Conservation (phyloP, 2,797 vertebrate species). For the Peromyscus eremicus region DNA sequence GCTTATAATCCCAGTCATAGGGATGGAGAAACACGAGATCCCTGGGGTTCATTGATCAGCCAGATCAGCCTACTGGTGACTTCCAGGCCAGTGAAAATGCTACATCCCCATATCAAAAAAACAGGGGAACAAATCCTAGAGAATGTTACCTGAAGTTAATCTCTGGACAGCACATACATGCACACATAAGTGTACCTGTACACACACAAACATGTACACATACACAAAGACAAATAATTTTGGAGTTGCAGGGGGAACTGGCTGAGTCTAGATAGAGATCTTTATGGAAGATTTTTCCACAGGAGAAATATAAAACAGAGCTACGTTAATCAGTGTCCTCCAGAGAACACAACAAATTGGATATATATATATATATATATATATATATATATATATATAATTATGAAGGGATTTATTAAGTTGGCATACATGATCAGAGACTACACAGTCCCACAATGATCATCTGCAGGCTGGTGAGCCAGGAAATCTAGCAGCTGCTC, state of each 20-base stretch:
- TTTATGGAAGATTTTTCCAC: not conserved
- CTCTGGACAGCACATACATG: not conserved
- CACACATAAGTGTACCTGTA: not conserved
- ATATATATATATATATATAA: not conserved
- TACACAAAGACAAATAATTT: not conserved
- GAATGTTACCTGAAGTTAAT: not conserved
- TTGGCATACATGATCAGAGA: not conserved
- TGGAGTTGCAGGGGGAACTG: not conserved
- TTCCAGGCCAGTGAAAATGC: not conserved
- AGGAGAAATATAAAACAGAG: not conserved
- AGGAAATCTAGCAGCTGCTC: not conserved
- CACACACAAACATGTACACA: not conserved
- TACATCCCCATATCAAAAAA: not conserved
- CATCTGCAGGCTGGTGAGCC: not conserved
- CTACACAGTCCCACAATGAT: not conserved
- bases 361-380: not conserved
- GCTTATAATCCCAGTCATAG: not conserved
- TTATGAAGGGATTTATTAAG: conserved; percentile 4
- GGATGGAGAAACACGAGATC: not conserved
- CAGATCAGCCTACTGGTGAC: not conserved
- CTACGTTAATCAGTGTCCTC: too few relatives aligned
- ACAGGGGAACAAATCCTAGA: too few relatives aligned
- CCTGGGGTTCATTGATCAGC: not conserved
- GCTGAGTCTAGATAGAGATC: not conserved
- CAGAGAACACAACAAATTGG: not conserved